These are phyloP conservation scores for Picathartes gymnocephalus DNA, from an alignment of 2,113 vertebrate genomes.

Conservation along the genomic window DNA sequence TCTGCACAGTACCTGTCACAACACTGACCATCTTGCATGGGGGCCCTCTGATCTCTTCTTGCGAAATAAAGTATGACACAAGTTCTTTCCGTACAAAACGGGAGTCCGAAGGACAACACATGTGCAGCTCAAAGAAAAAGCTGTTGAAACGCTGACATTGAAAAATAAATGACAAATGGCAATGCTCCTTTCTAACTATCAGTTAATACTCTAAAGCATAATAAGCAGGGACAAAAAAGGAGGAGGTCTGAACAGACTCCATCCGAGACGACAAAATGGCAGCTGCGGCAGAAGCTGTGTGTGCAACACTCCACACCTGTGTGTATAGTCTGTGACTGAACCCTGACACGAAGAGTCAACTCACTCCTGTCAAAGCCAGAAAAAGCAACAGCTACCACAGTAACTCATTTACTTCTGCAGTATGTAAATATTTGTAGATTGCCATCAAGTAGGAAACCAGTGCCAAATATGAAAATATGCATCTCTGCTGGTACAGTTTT, in stretches of 20 bases:
- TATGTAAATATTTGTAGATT: constrained; percentile 45
- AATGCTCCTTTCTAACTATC: background rate
- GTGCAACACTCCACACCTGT: background rate
- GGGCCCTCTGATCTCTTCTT: background rate
- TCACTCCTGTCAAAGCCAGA: background rate
- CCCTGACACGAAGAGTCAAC: background rate
- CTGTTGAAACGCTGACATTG: background rate
- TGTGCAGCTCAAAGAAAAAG: background rate
- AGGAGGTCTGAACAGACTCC: background rate
- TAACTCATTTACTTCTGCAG: background rate
- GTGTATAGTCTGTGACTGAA: background rate
- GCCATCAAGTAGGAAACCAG: background rate
- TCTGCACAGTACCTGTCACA: background rate
- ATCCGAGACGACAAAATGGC: background rate
- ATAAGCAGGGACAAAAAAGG: background rate
- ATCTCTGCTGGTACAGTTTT: background rate
- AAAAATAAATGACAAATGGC: background rate
- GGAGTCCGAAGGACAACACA: background rate
- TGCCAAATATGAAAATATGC: constrained; percentile 24
- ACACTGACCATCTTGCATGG: background rate
- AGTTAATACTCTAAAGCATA: background rate
- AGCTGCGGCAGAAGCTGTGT: background rate
- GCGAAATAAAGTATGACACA: rapidly evolving
- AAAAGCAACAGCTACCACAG: constrained; percentile 6
- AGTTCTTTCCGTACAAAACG: background rate